These are phyloP conservation scores for Ditylenchus dipsaci DNA, from an alignment of 1,140 invertebrate species.

Conservation along the genomic window DNA sequence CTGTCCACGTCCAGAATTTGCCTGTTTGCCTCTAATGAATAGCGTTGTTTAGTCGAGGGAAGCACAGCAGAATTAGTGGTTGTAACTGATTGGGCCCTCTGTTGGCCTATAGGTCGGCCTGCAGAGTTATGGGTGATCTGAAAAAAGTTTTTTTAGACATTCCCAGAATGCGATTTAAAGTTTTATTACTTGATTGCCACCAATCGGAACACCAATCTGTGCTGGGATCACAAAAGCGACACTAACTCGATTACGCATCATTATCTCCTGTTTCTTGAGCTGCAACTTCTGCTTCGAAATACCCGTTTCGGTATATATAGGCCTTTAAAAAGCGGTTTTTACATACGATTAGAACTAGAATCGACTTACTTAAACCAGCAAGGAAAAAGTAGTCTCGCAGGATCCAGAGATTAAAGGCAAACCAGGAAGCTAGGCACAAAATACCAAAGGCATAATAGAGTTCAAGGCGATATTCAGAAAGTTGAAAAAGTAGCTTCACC, in stretches of 20 bases:
- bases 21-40: no score
- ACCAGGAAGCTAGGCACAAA: constrained; percentile 26
- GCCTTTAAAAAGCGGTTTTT: neutral
- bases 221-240: neutral
- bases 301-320: constrained; percentile 26
- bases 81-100: no score
- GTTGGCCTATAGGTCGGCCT: no score
- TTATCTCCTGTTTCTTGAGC: constrained; percentile 23
- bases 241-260: constrained; percentile 18
- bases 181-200: no score
- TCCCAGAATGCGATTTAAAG: no score
- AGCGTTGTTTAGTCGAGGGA: no score
- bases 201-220: neutral
- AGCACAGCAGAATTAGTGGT: no score
- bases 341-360: no score
- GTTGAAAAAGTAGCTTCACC: constrained; percentile 6
- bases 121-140: no score
- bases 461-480: constrained; percentile 21
- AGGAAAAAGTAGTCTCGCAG: constrained; percentile 36
- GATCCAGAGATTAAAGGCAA: constrained; percentile 33
- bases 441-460: constrained; percentile 33
- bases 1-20: no score
- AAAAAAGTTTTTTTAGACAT: no score
- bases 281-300: constrained; percentile 26
- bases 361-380: constrained; percentile 18